Conservation (phyloP, 92 coral and sea anemone species). For the Palythoa heliodiscus region DNA sequence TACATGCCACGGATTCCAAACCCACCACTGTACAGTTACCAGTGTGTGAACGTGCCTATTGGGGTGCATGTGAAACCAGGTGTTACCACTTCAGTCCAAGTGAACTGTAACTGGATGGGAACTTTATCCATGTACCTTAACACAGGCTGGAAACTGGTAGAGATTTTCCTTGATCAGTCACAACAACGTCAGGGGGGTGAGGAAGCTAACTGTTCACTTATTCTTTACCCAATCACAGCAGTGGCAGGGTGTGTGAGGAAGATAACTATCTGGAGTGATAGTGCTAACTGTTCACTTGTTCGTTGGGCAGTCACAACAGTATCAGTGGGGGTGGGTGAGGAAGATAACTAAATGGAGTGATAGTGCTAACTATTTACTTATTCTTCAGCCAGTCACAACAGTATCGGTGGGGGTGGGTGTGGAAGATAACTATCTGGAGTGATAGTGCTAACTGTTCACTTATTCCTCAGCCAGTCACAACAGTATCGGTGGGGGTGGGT, state of each 20-base stretch:
- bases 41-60: conserved; percentile 69
- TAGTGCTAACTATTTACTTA: too few species aligned
- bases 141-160: conserved; percentile 82
- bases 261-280: too few species aligned
- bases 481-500: too few species aligned
- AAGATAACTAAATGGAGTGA: too few species aligned
- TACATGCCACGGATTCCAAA: conserved; percentile 57
- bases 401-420: too few species aligned
- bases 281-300: conserved; percentile 7
- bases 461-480: too few species aligned
- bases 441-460: too few species aligned
- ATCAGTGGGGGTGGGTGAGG: too few species aligned
- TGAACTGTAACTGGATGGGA: conserved; percentile 78
- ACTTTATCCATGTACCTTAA: conserved; percentile 65
- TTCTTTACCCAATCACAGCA: neutral
- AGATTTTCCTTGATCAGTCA: conserved; percentile 75
- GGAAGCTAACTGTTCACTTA: neutral
- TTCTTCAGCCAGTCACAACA: too few species aligned
- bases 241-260: too few species aligned
- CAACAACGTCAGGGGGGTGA: conserved; percentile 63
- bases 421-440: too few species aligned
- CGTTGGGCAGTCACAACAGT: conserved; percentile 62
- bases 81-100: conserved; percentile 35
- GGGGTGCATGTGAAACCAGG: conserved; percentile 58
- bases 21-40: conserved; percentile 64